Evolutionary conservation across 2,797 vertebrate species (phyloP), one percentile per base, ranked within the genome.

Genomic region (Leptoclinus maculatus): DNA sequence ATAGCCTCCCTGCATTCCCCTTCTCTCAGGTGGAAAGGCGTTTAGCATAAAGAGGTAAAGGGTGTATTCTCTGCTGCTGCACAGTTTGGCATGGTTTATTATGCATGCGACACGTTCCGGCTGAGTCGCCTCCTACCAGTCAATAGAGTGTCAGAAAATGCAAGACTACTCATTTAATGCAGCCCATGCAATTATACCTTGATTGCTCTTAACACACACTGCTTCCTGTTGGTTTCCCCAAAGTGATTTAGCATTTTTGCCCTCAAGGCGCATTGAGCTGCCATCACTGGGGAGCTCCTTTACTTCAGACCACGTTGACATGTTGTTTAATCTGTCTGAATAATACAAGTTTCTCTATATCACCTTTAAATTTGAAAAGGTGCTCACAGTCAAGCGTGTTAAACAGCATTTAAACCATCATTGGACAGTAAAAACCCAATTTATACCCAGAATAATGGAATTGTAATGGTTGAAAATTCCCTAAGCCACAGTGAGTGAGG

Each of bases 21-120:
- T 16, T 56, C 76, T 71, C 75, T 84, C 85, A 83, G 79, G 84
- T 75, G 80, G 80, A 88, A 88, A 80, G 72, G 56, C 53, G n/a
- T 84, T 85, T 58, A 80, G 64, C 39, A 57, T 49, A 14, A 53
- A 78, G 63, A 70, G 41, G 65, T 72, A 65, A 85, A 66, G 74
- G 66, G 51, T 64, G 74, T 53, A 32, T 79, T 72, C 43, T 71
- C 43, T 7, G 56, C 76, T 88, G 67, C 62, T 17, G 25, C 69
- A 70, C 75, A 76, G 69, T 80, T 75, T 69, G 66, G 60, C 70
- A 45, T 21, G 69, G 41, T 83, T 85, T 82, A 78, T 87, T 78
- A 80, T 71, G 69, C 80, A 67, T 11, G 25, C 12, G 13, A 77
- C 84, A 56, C 25, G 53, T 83, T 85, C 72, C 0, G 25, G 67